Evolutionary conservation across 2,113 vertebrate genomes (phyloP).

Genomic region (Erythrocebus patas): DNA sequence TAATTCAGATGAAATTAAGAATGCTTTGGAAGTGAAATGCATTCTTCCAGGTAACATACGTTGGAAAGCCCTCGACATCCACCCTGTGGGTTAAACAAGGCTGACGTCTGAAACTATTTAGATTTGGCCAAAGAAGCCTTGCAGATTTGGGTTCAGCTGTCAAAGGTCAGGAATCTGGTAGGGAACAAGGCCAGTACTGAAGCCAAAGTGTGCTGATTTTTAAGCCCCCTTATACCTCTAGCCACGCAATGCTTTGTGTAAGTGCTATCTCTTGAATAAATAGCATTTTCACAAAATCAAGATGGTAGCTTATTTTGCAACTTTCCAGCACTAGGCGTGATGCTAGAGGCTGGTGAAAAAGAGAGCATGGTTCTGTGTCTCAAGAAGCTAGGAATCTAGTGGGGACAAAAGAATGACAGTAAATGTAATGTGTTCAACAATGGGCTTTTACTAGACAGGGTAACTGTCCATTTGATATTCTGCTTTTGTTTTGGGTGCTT

Average conservation of each 20-base stretch:
- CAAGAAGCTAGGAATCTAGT: neutral
- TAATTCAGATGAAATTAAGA: conserved; percentile 1
- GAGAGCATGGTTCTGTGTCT: neutral
- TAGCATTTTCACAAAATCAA: neutral
- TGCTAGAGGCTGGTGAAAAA: neutral
- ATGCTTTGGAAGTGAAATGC: neutral
- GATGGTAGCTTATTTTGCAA: neutral
- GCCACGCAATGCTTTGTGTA: neutral
- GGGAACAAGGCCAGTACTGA: neutral
- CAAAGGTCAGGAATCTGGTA: neutral
- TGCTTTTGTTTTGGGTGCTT: neutral
- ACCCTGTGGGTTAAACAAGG: neutral
- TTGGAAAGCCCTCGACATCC: neutral
- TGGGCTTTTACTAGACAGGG: neutral
- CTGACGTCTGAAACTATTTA: neutral
- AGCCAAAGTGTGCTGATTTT: neutral
- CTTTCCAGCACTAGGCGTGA: neutral
- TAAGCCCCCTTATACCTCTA: neutral
- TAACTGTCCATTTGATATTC: neutral
- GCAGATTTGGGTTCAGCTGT: neutral
- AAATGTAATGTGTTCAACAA: neutral
- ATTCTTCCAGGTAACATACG: neutral
- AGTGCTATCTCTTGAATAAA: neutral
- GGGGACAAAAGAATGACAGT: neutral
- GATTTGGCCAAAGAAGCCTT: neutral